These are phyloP conservation scores for Gadus macrocephalus DNA, from an alignment of 2,113 vertebrate species.

Conservation along the genomic window DNA sequence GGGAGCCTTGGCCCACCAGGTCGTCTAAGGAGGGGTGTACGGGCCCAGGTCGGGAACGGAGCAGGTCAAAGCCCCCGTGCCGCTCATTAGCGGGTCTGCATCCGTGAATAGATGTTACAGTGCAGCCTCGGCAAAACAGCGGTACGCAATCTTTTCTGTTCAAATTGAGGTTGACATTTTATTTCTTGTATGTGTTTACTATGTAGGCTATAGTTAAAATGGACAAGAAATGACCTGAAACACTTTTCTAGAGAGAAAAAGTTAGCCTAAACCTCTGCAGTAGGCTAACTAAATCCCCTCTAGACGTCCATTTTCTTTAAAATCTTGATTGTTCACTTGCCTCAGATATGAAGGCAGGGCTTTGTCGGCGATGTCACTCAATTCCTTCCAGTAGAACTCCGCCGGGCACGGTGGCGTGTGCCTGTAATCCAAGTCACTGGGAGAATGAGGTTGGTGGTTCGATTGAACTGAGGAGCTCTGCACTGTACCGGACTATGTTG, in stretches of 20 bases:
- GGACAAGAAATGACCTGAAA: too few relatives aligned
- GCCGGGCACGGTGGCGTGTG: neutral
- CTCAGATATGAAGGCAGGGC: neutral
- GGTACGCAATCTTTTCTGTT: slow-evolving; percentile 58
- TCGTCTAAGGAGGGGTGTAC: slow-evolving; percentile 66
- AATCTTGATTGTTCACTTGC: too few relatives aligned
- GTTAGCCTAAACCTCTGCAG: too few relatives aligned
- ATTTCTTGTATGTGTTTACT: too few relatives aligned
- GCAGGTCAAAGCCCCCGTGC: slow-evolving; percentile 78
- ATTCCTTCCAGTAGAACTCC: too few relatives aligned
- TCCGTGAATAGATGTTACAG: slow-evolving; percentile 72
- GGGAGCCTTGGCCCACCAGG: slow-evolving; percentile 21
- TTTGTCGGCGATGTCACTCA: neutral
- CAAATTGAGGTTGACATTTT: too few relatives aligned
- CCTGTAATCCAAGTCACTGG: too few relatives aligned
- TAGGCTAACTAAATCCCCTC: too few relatives aligned
- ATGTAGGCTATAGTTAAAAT: slow-evolving; percentile 25
- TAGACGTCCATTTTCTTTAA: too few relatives aligned
- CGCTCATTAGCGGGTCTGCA: slow-evolving; percentile 71
- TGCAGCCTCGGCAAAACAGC: slow-evolving; percentile 65
- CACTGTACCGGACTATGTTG: slow-evolving; percentile 24
- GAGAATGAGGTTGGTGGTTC: slow-evolving; percentile 23
- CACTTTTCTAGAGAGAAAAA: too few relatives aligned
- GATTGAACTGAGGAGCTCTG: slow-evolving; percentile 35
- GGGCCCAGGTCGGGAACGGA: slow-evolving; percentile 66